Base-by-base conservation (phyloP, 92 coral and sea anemone species). In the Phymanthus crucifer region DNA sequence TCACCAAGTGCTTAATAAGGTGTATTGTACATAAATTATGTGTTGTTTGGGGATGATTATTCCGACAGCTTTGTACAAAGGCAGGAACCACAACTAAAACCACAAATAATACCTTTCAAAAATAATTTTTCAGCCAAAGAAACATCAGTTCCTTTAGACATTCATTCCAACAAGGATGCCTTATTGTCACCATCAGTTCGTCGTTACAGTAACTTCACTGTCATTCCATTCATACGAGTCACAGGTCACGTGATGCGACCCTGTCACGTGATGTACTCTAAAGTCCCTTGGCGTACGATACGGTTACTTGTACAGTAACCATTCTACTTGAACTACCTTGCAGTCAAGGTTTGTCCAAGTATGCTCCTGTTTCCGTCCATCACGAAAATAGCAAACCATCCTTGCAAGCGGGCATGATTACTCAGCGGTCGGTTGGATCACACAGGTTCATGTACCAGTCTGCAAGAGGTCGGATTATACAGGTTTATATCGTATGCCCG, bases 31-130 rank as follows among this genome's bases (percentile, higher is more conserved):
- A 61, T 24, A 29, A 61, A 61, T 61, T 61, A 61, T 1, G 68
- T 61, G 68, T n/a, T n/a, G n/a, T 19, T 10, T 54, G 34, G 7
- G 21, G 27, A 21, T 21, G 31, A 54, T 24, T 61, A 61, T 11
- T 61, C 34, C 29, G 68, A 61, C 19, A 34, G 36, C 68, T 61
- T 61, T 61, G 68, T 61, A 61, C 68, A 61, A 61, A 61, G 68
- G 68, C 33, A 27, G 68, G 68, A 27, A 61, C 68, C 17, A 27
- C 68, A 61, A 61, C 68, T 8, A 61, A 61, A 61, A 54, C 26
- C 68, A 61, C 68, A 61, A 61, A 61, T 54, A 14, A 7, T 61
- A 61, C 68, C 68, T 24, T 29, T 61, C 27, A 23, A 54, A 61
- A 61, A 61, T 61, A 27, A 61, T 29, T 24, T n/a, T 10, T 61